Percentiles rank a stretch among this genome's conserved stretches.
Evolutionary conservation across 2,797 vertebrate genomes (phyloP).

Genomic region (Danio aesculapii): DNA sequence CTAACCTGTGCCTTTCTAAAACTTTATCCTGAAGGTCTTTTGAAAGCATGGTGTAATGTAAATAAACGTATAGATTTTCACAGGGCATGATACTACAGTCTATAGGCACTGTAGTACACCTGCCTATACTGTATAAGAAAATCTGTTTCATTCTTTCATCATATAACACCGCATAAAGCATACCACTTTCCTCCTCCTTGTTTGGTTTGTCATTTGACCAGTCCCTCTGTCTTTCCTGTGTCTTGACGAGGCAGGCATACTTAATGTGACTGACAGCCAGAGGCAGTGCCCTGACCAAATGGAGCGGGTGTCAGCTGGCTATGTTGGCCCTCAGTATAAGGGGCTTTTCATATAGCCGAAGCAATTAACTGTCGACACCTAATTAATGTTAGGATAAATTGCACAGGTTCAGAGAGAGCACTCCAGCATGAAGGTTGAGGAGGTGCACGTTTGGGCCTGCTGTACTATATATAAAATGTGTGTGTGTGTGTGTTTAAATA

Average conservation of each 20-base stretch:
- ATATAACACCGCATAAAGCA: not conserved
- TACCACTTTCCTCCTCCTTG: constrained; percentile 13
- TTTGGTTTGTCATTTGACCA: constrained; percentile 16
- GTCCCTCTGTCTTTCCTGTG: constrained; percentile 24
- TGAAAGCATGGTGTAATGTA: too few relatives aligned
- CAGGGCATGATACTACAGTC: too few relatives aligned
- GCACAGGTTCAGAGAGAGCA: constrained; percentile 43
- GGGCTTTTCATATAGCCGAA: constrained; percentile 51
- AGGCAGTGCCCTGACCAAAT: constrained; percentile 41
- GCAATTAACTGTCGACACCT: constrained; percentile 57
- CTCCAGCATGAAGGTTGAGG: constrained; percentile 43
- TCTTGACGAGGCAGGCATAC: constrained; percentile 40
- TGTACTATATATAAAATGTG: constrained; percentile 14
- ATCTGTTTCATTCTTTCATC: not conserved
- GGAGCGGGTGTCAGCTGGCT: constrained; percentile 53
- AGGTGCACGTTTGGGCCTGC: constrained; percentile 34
- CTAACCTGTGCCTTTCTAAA: too few relatives aligned
- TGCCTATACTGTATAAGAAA: too few relatives aligned
- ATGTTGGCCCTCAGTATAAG: constrained; percentile 58
- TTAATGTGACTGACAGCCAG: constrained; percentile 53
- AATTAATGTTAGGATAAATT: constrained; percentile 64
- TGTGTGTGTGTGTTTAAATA: too few relatives aligned
- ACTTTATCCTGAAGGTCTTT: too few relatives aligned
- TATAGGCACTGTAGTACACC: too few relatives aligned
- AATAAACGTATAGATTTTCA: too few relatives aligned